Percentiles rank a stretch among this genome's conserved stretches.
Conservation (phyloP, 30 jellyfish, hydroid and myxozoan species). For the Aurelia coerulea region DNA sequence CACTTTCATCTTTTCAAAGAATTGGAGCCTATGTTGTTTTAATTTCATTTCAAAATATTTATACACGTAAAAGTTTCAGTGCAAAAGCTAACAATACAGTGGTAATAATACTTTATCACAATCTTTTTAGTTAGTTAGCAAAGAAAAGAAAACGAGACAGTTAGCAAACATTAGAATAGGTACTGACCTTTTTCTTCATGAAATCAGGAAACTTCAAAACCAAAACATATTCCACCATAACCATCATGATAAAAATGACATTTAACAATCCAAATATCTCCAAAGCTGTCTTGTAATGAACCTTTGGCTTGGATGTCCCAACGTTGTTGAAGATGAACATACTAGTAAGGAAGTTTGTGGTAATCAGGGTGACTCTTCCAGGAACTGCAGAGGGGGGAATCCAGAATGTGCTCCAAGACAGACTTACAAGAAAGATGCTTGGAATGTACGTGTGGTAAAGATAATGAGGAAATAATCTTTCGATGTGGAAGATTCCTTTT, state of each 20-base stretch:
- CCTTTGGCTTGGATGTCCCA: constrained; percentile 43
- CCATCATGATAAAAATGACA: constrained; percentile 31
- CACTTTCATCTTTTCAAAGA: too few species aligned
- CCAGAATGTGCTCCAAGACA: constrained; percentile 68
- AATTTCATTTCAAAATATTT: too few species aligned
- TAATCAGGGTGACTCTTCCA: constrained; percentile 66
- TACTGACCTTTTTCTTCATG: background rate
- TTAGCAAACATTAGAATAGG: too few species aligned
- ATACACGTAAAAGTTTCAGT: too few species aligned
- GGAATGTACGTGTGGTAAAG: constrained; percentile 57
- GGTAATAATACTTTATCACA: too few species aligned
- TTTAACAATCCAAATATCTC: constrained; percentile 47
- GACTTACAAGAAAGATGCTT: constrained; percentile 19
- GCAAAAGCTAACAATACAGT: too few species aligned
- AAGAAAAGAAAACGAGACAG: too few species aligned
- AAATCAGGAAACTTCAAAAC: constrained; percentile 3
- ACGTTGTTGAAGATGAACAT: constrained; percentile 43
- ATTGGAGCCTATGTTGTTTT: too few species aligned
- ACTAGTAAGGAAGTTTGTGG: constrained; percentile 57
- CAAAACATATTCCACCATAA: constrained; percentile 61
- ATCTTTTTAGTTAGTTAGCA: too few species aligned
- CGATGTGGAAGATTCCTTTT: background rate
- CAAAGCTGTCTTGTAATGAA: constrained; percentile 60
- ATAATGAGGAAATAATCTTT: constrained; percentile 38
- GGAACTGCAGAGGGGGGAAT: constrained; percentile 63